Evolutionary conservation across 2,113 vertebrate genomes (phyloP), one percentile per base, ranked within the genome.

Genomic region (Eleginops maclovinus): DNA sequence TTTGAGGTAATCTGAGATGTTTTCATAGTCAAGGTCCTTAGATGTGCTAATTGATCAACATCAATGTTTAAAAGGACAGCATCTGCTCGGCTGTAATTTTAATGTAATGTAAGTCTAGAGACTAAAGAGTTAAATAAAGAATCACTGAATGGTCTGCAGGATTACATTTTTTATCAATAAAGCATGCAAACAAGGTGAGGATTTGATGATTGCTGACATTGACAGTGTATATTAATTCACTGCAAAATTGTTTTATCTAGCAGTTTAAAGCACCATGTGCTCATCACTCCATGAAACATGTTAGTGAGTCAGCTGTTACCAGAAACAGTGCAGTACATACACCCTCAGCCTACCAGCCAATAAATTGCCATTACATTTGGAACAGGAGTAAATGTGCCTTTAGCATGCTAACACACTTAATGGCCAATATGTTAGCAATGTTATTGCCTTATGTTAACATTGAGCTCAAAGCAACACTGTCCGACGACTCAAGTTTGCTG

Each of bases 1-100:
- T 79, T 68, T 36, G n/a, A 47, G 36, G 24, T 56, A 47, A 72
- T 58, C 7, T 47, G 4, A 59, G 51, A 12, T 9, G 46, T 65
- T 64, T 66, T n/a, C n/a, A 44, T 24, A 53, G 46, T 28, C 12
- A 16, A 41, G 7, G 3, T 76, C 56, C 65, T 10, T 31, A 82
- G 36, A 56, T 53, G 40, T 53, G 28, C n/a, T 5, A 21, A 17
- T 68, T 76, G 9, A 56, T 47, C 9, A 60, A 44, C 50, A 55
- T 63, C 22, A n/a, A 50, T 17, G 26, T 59, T 21, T 60, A 4
- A 22, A 14, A 36, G n/a, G n/a, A n/a, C n/a, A n/a, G n/a, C n/a
- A n/a, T n/a, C n/a, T n/a, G n/a, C n/a, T n/a, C n/a, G n/a, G n/a
- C n/a, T n/a, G n/a, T n/a, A 21, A 54, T 44, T 15, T 43, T 1